phyloP scores from a whole-genome alignment of 2,113 vertebrate species.

The Alosa alosa region DNA sequence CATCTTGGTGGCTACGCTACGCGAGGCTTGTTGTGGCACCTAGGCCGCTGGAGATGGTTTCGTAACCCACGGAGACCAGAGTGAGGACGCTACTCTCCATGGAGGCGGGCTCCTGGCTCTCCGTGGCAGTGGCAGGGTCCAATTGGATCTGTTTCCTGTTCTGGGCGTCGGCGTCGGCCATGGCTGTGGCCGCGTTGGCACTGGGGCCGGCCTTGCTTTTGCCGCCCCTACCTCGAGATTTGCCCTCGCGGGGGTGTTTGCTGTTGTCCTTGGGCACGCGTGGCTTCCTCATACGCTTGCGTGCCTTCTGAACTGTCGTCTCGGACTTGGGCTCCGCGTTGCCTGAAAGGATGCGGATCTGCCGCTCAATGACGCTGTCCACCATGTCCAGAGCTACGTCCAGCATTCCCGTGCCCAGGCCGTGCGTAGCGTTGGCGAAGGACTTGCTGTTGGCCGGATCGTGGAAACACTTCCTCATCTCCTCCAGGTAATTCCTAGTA shows the following conservation, averaged over 20 bases:
- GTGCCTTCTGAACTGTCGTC: slow-evolving; percentile 55
- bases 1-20: not conserved
- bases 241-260: slow-evolving; percentile 48
- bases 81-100: slow-evolving; percentile 68
- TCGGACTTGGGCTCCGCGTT: slow-evolving; percentile 62
- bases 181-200: not conserved
- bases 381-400: slow-evolving; percentile 71
- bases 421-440: slow-evolving; percentile 72
- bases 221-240: slow-evolving; percentile 54
- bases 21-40: slow-evolving; percentile 47
- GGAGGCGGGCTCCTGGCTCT: slow-evolving; percentile 51
- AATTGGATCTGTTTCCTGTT: slow-evolving; percentile 33
- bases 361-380: slow-evolving; percentile 68
- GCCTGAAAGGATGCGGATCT: slow-evolving; percentile 74
- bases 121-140: slow-evolving; percentile 34
- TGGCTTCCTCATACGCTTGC: slow-evolving; percentile 67
- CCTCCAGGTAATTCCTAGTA: slow-evolving; percentile 73
- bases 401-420: slow-evolving; percentile 73
- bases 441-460: slow-evolving; percentile 66
- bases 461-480: slow-evolving; percentile 71
- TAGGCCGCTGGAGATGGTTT: slow-evolving; percentile 68
- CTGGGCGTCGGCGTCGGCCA: not conserved
- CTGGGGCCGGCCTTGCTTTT: slow-evolving; percentile 52
- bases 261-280: slow-evolving; percentile 39
- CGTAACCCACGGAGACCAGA: slow-evolving; percentile 73